A percentile compares a stretch with the other conserved stretches of the same genome.
These are phyloP conservation scores for Holothuria leucospilota DNA, from an alignment of 53 echinoderm and acorn worm genomes.

Conservation along the genomic window DNA sequence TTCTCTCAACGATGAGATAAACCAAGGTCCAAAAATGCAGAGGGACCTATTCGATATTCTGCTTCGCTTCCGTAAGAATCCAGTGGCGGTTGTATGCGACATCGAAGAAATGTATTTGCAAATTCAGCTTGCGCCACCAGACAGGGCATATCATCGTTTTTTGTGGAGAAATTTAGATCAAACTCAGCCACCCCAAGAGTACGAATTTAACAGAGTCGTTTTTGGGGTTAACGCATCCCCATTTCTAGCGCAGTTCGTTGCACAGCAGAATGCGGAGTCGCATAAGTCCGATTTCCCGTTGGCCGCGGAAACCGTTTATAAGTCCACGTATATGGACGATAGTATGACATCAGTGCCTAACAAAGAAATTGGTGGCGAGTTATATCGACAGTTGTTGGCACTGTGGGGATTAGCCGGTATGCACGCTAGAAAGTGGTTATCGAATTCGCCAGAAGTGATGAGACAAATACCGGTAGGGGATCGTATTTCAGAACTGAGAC, in stretches of 20 bases:
- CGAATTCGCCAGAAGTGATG: too few relatives aligned
- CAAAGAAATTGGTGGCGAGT: too few relatives aligned
- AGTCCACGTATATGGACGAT: constrained; percentile 32
- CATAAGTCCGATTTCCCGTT: not conserved
- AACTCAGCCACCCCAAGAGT: not conserved
- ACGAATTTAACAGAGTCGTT: constrained; percentile 22
- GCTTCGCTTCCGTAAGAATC: not conserved
- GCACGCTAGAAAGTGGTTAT: not conserved
- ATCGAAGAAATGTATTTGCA: too few relatives aligned
- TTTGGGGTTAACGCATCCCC: constrained; percentile 36
- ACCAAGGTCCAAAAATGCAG: not conserved
- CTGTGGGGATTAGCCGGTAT: not conserved
- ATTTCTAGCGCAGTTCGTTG: not conserved
- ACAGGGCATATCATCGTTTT: too few relatives aligned
- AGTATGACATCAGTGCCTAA: constrained; percentile 31
- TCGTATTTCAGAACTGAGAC: too few relatives aligned
- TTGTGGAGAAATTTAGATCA: too few relatives aligned
- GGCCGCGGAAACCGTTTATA: too few relatives aligned
- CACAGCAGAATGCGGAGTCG: not conserved
- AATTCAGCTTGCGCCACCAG: not conserved
- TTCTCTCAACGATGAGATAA: not conserved
- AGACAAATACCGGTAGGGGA: too few relatives aligned
- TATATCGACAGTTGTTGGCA: constrained; percentile 6
- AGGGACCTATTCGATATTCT: too few relatives aligned
- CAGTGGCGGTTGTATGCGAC: too few relatives aligned